A percentile compares a stretch with the other conserved stretches of the same genome.
These are phyloP conservation scores for Trigoniulus corallinus DNA, from an alignment of 1,140 invertebrate genomes.

Conservation along the genomic window DNA sequence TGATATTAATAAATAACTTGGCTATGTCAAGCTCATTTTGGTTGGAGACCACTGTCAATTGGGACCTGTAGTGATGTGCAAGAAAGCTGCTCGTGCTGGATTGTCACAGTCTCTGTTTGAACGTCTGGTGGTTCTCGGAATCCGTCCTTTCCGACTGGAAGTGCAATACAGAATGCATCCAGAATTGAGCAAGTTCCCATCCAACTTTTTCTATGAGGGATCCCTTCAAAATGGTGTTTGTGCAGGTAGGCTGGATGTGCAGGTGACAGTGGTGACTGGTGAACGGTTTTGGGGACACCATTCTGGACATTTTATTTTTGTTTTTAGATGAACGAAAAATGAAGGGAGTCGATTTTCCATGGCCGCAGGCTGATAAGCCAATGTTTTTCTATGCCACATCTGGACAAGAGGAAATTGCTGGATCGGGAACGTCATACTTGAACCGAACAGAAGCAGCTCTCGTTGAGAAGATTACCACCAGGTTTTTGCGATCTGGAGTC, in stretches of 20 bases:
- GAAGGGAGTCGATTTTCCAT: constrained; percentile 88
- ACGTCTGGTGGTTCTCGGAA: constrained; percentile 86
- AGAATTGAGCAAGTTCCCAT: constrained; percentile 89
- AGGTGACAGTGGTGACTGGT: neutral
- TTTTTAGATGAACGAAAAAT: constrained; percentile 65
- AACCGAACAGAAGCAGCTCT: constrained; percentile 97
- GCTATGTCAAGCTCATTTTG: constrained; percentile 42
- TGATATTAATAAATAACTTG: constrained; percentile 2
- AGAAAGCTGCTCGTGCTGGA: constrained; percentile 92
- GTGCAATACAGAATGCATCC: constrained; percentile 99
- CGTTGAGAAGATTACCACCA: constrained; percentile 92
- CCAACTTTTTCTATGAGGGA: constrained; percentile 99
- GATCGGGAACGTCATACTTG: constrained; percentile 93
- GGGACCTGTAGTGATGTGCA: constrained; percentile 98
- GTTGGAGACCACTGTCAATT: constrained; percentile 95
- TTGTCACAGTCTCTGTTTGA: constrained; percentile 96
- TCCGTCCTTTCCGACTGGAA: constrained; percentile 83
- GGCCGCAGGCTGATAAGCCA: constrained; percentile 88
- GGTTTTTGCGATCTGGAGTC: constrained; percentile 83
- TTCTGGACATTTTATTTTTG: neutral
- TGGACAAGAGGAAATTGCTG: constrained; percentile 97
- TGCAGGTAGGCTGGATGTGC: constrained; percentile 35
- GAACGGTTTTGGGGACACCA: neutral
- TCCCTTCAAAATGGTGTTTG: constrained; percentile 96
- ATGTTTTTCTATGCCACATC: constrained; percentile 97